Conservation (phyloP, 1,140 invertebrate genomes). For the Schlechtendalia chinensis region DNA sequence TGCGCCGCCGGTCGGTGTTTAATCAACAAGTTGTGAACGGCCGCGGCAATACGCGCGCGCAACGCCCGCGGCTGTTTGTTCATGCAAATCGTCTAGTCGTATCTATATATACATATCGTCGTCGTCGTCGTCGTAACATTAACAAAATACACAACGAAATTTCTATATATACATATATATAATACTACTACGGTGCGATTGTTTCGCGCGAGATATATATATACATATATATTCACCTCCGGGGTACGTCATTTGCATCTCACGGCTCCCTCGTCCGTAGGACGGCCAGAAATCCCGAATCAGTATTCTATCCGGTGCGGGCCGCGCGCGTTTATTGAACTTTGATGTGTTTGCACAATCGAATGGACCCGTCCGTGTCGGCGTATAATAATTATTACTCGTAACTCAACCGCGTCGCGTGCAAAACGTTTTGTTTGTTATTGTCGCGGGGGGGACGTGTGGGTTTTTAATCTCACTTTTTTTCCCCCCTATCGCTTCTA, state of each 20-base stretch:
- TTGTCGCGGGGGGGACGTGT: no score
- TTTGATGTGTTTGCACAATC: constrained; percentile 32
- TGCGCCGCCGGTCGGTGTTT: background rate
- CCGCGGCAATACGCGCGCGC: background rate
- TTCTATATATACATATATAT: background rate
- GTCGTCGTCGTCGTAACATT: constrained; percentile 24
- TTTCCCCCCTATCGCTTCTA: no score
- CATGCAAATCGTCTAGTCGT: constrained; percentile 22
- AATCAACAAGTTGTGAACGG: constrained; percentile 48
- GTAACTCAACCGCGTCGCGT: no score
- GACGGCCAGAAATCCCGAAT: constrained; percentile 20
- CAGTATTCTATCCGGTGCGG: constrained; percentile 23
- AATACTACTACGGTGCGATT: constrained; percentile 3
- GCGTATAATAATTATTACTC: no score
- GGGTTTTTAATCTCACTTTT: no score
- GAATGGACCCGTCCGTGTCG: background rate
- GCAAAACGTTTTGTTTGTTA: no score
- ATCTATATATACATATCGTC: background rate
- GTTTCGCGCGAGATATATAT: background rate
- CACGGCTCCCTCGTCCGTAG: background rate
- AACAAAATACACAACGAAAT: constrained; percentile 44
- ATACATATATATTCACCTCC: background rate
- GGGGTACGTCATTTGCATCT: background rate
- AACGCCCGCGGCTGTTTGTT: constrained; percentile 18
- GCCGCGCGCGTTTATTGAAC: background rate